These are phyloP conservation scores for Trachymyrmex cornetzi DNA, from an alignment of 1,140 invertebrate genomes.

Conservation along the genomic window DNA sequence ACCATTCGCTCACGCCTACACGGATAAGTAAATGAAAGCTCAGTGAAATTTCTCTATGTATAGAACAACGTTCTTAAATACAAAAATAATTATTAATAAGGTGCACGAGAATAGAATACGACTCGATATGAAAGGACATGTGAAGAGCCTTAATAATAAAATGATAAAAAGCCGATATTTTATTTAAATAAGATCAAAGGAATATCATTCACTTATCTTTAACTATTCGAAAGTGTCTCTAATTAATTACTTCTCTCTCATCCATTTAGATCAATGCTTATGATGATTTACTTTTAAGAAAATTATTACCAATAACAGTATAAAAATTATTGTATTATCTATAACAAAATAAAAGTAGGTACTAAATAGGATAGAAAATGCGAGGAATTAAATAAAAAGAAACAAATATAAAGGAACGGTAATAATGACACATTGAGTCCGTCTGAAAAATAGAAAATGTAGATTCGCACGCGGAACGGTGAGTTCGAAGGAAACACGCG, in stretches of 20 bases:
- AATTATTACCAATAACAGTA: background rate
- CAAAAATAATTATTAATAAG: background rate
- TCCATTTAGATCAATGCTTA: background rate
- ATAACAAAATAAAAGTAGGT: background rate
- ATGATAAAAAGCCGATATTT: background rate
- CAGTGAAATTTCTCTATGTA: background rate
- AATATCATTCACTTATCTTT: background rate
- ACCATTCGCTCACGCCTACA: background rate
- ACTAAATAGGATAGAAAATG: background rate
- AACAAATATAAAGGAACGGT: background rate
- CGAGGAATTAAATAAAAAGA: constrained; percentile 26
- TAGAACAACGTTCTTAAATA: background rate
- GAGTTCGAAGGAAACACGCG: constrained; percentile 32
- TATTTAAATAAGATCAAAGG: background rate
- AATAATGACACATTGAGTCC: constrained; percentile 16
- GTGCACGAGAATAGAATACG: background rate
- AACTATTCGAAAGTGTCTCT: background rate
- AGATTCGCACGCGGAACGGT: background rate
- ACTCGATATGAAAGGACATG: background rate
- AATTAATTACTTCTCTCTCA: background rate
- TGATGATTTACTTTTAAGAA: constrained; percentile 12
- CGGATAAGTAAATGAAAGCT: constrained; percentile 2
- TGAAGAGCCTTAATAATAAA: background rate
- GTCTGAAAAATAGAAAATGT: constrained; percentile 38
- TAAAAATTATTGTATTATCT: background rate